Conservation (phyloP, 2,888 invertebrate genomes). For the Plebejus melissa region DNA sequence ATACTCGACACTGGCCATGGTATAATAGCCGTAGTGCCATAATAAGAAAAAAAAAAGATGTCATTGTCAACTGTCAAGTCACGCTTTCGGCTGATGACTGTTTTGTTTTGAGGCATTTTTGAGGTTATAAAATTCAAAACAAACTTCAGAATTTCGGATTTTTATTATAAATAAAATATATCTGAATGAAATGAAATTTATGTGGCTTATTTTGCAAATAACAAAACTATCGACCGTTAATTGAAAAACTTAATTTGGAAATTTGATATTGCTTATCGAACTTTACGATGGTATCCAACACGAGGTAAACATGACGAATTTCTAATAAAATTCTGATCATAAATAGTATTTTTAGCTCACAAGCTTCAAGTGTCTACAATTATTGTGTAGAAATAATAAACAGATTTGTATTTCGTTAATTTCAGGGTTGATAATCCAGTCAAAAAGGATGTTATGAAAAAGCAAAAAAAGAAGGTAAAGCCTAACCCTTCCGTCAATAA, state of each 20-base stretch:
- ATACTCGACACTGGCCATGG: too few species aligned
- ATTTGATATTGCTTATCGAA: neutral
- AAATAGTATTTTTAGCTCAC: neutral
- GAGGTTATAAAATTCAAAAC: too few species aligned
- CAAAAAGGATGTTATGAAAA: slow-evolving; percentile 2
- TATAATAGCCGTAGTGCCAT: too few species aligned
- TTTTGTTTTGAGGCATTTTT: too few species aligned
- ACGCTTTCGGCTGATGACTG: too few species aligned
- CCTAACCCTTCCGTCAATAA: neutral
- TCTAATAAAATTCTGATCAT: neutral
- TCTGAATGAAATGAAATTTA: neutral
- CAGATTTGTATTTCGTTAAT: neutral
- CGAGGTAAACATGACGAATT: neutral
- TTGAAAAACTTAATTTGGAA: neutral
- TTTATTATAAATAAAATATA: neutral
- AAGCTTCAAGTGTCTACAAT: neutral
- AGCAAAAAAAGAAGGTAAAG: neutral
- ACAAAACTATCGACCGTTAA: neutral
- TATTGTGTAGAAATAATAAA: neutral
- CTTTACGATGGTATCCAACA: slow-evolving; percentile 14
- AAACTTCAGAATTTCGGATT: too few species aligned
- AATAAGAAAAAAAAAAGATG: too few species aligned
- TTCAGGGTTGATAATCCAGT: neutral
- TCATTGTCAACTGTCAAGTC: too few species aligned
- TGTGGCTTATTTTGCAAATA: neutral